Evolutionary conservation across 92 coral and sea anemone genomes (phyloP).

Genomic region (Actinostola sp.): DNA sequence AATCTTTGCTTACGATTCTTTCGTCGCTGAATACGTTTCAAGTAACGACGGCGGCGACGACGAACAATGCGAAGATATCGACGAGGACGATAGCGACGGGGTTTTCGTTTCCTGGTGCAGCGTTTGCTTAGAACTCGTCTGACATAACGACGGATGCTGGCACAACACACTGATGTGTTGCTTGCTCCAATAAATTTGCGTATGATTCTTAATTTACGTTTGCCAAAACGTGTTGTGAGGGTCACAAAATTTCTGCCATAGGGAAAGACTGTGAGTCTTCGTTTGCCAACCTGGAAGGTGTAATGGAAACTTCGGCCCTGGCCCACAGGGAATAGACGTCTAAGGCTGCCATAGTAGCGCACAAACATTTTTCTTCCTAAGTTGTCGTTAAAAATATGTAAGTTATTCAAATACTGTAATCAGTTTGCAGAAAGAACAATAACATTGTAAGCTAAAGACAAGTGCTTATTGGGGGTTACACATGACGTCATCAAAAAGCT

Average conservation of each 20-base stretch:
- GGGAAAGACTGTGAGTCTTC: conserved; percentile 1
- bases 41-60: conserved; percentile 4
- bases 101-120: conserved; percentile 3
- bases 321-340: conserved; percentile 12
- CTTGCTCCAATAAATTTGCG: background rate
- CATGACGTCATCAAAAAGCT: too few relatives aligned
- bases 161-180: conserved; percentile 13
- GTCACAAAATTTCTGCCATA: conserved; percentile 1
- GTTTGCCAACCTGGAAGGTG: conserved; percentile 6
- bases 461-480: too few relatives aligned
- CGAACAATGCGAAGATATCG: background rate
- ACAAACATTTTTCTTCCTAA: conserved; percentile 2
- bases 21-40: background rate
- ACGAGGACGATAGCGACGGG: conserved; percentile 16
- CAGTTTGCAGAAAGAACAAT: too few relatives aligned
- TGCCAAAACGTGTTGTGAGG: conserved; percentile 14
- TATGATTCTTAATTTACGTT: conserved; percentile 3
- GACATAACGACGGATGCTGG: conserved; percentile 33
- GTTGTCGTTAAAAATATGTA: too few relatives aligned
- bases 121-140: conserved; percentile 13
- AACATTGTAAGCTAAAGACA: too few relatives aligned
- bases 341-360: background rate
- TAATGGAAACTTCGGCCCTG: conserved; percentile 9
- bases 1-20: background rate
- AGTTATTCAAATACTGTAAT: too few relatives aligned